Evolutionary conservation across 2,888 invertebrate genomes (phyloP).

Genomic region (Dolomedes plantarius): DNA sequence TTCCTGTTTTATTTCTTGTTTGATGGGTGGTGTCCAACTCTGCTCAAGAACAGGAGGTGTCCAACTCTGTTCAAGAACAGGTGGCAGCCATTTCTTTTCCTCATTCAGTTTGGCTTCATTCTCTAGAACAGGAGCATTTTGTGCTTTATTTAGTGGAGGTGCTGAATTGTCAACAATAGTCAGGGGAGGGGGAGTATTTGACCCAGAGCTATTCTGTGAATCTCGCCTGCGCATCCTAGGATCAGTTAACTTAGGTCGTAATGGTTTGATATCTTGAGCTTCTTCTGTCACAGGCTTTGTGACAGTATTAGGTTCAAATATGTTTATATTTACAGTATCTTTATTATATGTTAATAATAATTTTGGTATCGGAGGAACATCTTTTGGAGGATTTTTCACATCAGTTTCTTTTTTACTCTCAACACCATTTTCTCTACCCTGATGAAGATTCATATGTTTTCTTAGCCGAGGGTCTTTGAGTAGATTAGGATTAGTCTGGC

Average conservation of each 20-base stretch:
- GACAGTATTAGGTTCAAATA: slow-evolving; percentile 42
- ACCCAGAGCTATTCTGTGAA: slow-evolving; percentile 34
- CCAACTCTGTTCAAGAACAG: slow-evolving; percentile 36
- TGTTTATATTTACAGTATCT: slow-evolving; percentile 27
- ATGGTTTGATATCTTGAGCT: not conserved
- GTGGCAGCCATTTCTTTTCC: slow-evolving; percentile 33
- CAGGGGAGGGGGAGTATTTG: slow-evolving; percentile 55
- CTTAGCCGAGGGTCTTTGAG: slow-evolving; percentile 77
- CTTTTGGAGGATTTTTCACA: not conserved
- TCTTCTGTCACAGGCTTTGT: not conserved
- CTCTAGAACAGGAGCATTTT: slow-evolving; percentile 32
- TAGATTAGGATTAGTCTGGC: slow-evolving; percentile 74
- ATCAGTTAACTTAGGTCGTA: slow-evolving; percentile 11
- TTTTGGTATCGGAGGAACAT: slow-evolving; percentile 51
- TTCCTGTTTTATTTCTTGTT: slow-evolving; percentile 14
- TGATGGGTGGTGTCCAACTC: not conserved
- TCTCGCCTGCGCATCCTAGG: slow-evolving; percentile 34
- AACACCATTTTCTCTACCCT: slow-evolving; percentile 8
- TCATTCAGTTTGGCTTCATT: slow-evolving; percentile 13
- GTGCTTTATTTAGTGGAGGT: slow-evolving; percentile 11
- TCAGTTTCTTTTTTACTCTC: slow-evolving; percentile 24
- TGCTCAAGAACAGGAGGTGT: slow-evolving; percentile 24
- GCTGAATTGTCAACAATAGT: slow-evolving; percentile 32
- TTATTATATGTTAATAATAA: slow-evolving; percentile 37
- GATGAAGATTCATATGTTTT: slow-evolving; percentile 68